phyloP scores from a whole-genome alignment of 2,888 invertebrate species.

The Alloscopus bannaensis region DNA sequence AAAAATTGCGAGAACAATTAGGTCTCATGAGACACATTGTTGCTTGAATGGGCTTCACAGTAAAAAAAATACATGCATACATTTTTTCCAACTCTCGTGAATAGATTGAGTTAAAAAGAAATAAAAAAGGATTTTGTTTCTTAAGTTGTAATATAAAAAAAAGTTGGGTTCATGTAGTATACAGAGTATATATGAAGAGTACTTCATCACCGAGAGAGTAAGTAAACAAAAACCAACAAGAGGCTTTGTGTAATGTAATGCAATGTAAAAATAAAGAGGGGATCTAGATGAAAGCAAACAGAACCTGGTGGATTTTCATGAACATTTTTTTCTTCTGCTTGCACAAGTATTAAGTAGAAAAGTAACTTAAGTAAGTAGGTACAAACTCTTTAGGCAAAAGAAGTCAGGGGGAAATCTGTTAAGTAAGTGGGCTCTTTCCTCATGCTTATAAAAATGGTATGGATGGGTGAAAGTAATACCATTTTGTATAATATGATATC shows the following conservation, averaged over 20 bases:
- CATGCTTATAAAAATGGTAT: background rate
- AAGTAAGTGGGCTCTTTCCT: background rate
- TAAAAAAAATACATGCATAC: background rate
- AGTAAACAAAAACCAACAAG: constrained; percentile 45
- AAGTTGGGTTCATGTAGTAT: no score
- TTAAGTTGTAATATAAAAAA: no score
- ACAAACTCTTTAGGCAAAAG: constrained; percentile 17
- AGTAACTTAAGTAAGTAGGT: constrained; percentile 8
- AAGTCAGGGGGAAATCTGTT: constrained; percentile 8
- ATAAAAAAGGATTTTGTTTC: constrained; percentile 16
- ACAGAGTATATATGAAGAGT: no score
- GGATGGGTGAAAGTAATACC: no score
- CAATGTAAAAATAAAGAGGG: constrained; percentile 3
- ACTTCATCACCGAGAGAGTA: background rate
- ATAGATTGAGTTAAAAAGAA: constrained; percentile 15
- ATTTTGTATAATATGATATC: no score
- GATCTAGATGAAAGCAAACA: constrained; percentile 11
- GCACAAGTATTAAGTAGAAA: constrained; percentile 36
- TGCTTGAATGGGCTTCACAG: constrained; percentile 47
- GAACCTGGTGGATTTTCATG: constrained; percentile 29
- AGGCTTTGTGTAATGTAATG: background rate
- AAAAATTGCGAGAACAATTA: constrained; percentile 73
- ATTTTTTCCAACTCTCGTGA: background rate
- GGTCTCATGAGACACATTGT: constrained; percentile 71
- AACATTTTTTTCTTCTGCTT: constrained; percentile 35